Percentiles rank a stretch among this genome's conserved stretches.
Evolutionary conservation across 2,888 invertebrate genomes (phyloP).

Genomic region (Morpho helenor): DNA sequence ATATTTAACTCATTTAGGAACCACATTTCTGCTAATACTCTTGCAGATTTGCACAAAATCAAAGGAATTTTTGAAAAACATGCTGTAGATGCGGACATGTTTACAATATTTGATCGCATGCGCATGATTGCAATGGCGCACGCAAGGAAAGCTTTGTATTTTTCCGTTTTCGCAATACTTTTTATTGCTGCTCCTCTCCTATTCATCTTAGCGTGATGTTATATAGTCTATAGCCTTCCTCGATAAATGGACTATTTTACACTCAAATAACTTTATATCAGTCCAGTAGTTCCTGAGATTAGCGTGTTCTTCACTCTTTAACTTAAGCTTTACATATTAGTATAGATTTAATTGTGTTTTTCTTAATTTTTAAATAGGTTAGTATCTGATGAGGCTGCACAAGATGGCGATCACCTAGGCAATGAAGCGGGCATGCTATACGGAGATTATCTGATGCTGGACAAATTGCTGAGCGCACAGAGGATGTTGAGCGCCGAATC

Average conservation of each 20-base stretch:
- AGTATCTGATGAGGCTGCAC: slow-evolving; percentile 51
- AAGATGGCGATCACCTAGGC: slow-evolving; percentile 79
- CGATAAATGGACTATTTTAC: not conserved
- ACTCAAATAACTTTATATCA: not conserved
- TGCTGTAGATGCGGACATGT: no score
- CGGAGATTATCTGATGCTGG: slow-evolving; percentile 93
- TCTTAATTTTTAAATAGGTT: slow-evolving; percentile 40
- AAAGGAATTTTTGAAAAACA: no score
- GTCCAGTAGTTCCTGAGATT: no score
- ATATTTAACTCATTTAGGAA: no score
- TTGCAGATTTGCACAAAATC: no score
- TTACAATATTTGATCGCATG: no score
- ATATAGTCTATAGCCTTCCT: not conserved
- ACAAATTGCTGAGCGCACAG: slow-evolving; percentile 91
- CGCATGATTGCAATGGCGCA: no score
- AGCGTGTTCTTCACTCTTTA: not conserved
- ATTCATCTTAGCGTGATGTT: not conserved
- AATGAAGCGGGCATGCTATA: slow-evolving; percentile 91
- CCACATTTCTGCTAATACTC: no score
- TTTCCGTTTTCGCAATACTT: no score
- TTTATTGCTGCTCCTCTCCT: not conserved
- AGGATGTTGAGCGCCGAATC: slow-evolving; percentile 87
- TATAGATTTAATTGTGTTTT: not conserved
- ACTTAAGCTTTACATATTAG: no score
- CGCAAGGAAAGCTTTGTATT: no score